phyloP scores from a whole-genome alignment of 1,140 invertebrate species.

The Microvelia longipes region DNA sequence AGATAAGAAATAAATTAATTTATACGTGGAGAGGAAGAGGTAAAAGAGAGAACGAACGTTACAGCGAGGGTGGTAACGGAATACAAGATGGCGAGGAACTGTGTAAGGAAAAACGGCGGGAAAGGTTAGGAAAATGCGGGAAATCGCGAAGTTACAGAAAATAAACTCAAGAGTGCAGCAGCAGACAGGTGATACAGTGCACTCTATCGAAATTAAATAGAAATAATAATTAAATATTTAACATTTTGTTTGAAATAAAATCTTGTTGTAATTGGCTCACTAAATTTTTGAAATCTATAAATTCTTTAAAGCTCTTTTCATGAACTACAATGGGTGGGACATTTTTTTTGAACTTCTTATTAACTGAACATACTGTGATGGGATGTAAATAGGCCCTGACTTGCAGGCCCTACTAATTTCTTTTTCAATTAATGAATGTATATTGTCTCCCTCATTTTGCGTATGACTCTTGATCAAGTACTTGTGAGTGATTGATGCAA shows the following conservation, averaged over 20 bases:
- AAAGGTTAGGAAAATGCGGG: too few species aligned
- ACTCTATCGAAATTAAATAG: too few species aligned
- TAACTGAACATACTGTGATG: slow-evolving; percentile 11
- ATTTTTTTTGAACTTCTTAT: slow-evolving; percentile 5
- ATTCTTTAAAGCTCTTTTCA: background rate
- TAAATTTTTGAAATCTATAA: background rate
- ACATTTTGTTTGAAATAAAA: background rate
- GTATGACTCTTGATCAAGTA: slow-evolving; percentile 25
- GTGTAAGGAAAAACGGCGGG: too few species aligned
- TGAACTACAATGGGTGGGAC: background rate
- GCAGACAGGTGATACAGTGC: too few species aligned
- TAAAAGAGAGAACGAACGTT: too few species aligned
- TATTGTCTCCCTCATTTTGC: slow-evolving; percentile 31
- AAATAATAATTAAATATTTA: too few species aligned
- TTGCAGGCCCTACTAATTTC: slow-evolving; percentile 23
- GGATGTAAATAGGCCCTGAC: slow-evolving; percentile 26
- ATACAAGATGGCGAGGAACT: too few species aligned
- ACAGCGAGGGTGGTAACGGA: too few species aligned
- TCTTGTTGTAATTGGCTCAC: background rate
- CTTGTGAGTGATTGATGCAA: slow-evolving; percentile 24
- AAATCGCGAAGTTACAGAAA: too few species aligned
- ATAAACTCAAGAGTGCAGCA: too few species aligned
- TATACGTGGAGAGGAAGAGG: too few species aligned
- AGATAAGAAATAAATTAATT: too few species aligned
- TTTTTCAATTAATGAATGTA: slow-evolving; percentile 27